phyloP scores from a whole-genome alignment of 2,888 invertebrate species.

The Yponomeuta sedellus region DNA sequence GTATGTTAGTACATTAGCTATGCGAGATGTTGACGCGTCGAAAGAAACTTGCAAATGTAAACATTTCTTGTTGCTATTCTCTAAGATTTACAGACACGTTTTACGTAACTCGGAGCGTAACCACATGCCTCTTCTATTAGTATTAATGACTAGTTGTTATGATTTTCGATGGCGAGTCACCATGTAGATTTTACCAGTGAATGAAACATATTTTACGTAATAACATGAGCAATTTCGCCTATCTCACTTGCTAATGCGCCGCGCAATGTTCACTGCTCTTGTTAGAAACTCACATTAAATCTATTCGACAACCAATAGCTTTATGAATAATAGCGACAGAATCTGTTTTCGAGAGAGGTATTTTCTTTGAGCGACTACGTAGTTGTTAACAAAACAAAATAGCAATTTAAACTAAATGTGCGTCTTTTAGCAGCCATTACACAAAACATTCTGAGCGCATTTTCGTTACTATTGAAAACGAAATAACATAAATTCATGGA shows the following conservation, averaged over 20 bases:
- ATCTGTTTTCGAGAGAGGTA: no score
- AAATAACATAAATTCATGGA: no score
- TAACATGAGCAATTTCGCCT: not conserved
- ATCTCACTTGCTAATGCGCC: not conserved
- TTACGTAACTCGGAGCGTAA: conserved; percentile 4
- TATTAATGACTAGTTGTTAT: conserved; percentile 2
- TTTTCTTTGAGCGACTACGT: no score
- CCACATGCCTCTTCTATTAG: not conserved
- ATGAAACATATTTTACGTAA: conserved; percentile 1
- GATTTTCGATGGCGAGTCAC: conserved; percentile 8
- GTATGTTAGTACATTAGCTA: not conserved
- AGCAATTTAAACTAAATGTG: no score
- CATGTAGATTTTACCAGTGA: no score
- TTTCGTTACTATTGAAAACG: no score
- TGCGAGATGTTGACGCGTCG: not conserved
- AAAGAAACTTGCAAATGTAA: not conserved
- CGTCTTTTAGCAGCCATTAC: no score
- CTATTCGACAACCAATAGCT: no score
- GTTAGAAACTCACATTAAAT: no score
- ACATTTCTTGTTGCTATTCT: not conserved
- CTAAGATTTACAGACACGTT: conserved; percentile 1
- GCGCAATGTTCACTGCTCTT: not conserved
- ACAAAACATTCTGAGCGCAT: no score
- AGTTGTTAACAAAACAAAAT: no score
- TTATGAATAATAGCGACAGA: no score